A percentile compares a stretch with the other conserved stretches of the same genome.
Evolutionary conservation across 1,140 invertebrate species (phyloP).

Genomic region (Laupala kohalensis): DNA sequence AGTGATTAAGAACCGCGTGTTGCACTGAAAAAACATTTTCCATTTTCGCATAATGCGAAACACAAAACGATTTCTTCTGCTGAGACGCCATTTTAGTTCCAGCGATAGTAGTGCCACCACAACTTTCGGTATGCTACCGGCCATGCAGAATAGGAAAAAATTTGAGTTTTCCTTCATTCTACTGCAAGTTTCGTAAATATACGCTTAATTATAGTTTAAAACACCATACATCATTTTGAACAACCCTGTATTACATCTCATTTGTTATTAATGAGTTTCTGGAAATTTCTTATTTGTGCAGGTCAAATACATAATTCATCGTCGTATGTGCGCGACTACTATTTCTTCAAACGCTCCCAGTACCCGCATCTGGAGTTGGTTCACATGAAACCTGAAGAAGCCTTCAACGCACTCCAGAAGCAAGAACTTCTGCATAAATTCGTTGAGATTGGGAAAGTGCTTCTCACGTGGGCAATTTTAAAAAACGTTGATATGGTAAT

Average conservation of each 20-base stretch:
- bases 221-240: too few relatives aligned
- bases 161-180: neutral
- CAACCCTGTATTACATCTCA: too few relatives aligned
- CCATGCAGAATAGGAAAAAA: too few relatives aligned
- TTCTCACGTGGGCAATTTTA: conserved; percentile 76
- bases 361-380: conserved; percentile 94
- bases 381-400: conserved; percentile 82
- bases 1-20: too few relatives aligned
- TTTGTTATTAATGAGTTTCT: too few relatives aligned
- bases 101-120: too few relatives aligned
- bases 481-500: conserved; percentile 80
- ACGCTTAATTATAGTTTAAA: too few relatives aligned
- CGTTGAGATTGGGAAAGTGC: conserved; percentile 91
- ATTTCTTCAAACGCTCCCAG: conserved; percentile 97
- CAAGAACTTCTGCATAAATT: conserved; percentile 91
- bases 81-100: too few relatives aligned
- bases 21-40: too few relatives aligned
- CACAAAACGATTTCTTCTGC: too few relatives aligned
- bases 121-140: too few relatives aligned
- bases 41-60: too few relatives aligned
- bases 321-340: conserved; percentile 91
- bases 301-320: conserved; percentile 90
- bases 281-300: conserved; percentile 28
- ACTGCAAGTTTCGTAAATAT: neutral
- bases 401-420: conserved; percentile 79